Evolutionary conservation across 23 tunicate species (phyloP).

Genomic region (Ciona savignyi): DNA sequence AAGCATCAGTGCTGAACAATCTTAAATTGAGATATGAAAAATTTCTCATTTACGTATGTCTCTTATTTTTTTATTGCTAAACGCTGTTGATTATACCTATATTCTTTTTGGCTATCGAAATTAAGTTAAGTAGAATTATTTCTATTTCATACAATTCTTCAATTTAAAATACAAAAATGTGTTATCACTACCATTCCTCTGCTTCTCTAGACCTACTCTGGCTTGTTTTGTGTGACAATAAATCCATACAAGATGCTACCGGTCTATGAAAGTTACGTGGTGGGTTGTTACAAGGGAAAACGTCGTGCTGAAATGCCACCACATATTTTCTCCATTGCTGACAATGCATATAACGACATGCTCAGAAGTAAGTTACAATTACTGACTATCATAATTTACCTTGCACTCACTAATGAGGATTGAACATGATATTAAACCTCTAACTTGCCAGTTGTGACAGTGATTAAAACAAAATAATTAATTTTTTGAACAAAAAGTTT

Average conservation of each 20-base stretch:
- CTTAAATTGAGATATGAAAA: slow-evolving; percentile 69
- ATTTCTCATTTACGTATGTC: slow-evolving; percentile 88
- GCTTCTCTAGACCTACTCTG: neutral
- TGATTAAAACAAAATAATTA: too few species aligned
- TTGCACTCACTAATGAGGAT: too few species aligned
- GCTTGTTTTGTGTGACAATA: slow-evolving; percentile 88
- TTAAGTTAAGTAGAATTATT: too few species aligned
- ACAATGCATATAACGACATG: slow-evolving; percentile 99
- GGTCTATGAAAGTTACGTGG: slow-evolving; percentile 93
- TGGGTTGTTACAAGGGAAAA: slow-evolving; percentile 84
- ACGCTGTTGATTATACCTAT: neutral
- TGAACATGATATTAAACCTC: too few species aligned
- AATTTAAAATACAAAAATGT: too few species aligned
- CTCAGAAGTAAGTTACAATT: slow-evolving; percentile 58
- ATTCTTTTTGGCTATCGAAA: too few species aligned
- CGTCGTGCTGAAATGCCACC: slow-evolving; percentile 94
- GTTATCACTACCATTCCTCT: too few species aligned
- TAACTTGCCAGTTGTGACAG: too few species aligned
- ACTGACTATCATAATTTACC: too few species aligned
- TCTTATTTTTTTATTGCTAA: neutral
- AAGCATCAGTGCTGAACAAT: slow-evolving; percentile 84
- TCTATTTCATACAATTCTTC: too few species aligned
- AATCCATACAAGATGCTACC: slow-evolving; percentile 97
- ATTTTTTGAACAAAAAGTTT: too few species aligned
- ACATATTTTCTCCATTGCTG: slow-evolving; percentile 92